A percentile compares a stretch with the other conserved stretches of the same genome.
These are phyloP conservation scores for Acanthis flammea DNA, from an alignment of 2,797 vertebrate species.

Conservation along the genomic window DNA sequence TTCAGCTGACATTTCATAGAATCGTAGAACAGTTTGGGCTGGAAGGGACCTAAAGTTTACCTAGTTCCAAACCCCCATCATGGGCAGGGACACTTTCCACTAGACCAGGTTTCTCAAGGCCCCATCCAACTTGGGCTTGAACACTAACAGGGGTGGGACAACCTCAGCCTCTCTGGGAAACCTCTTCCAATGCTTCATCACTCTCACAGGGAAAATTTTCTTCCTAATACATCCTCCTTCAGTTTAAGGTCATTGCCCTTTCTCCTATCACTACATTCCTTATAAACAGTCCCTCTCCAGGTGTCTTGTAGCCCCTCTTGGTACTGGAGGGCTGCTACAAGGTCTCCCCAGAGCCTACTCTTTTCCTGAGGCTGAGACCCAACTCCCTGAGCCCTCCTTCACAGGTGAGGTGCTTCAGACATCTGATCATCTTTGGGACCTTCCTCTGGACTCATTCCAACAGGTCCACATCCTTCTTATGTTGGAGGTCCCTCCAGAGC, in stretches of 20 bases:
- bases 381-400: background rate
- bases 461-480: background rate
- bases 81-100: background rate
- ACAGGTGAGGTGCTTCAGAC: background rate
- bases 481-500: background rate
- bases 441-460: background rate
- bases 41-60: background rate
- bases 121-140: background rate
- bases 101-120: background rate
- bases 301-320: background rate
- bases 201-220: fast-evolving
- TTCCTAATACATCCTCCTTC: background rate
- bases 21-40: background rate
- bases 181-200: background rate
- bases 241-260: background rate
- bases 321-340: background rate
- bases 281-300: background rate
- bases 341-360: background rate
- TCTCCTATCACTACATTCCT: background rate
- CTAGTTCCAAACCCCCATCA: fast-evolving
- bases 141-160: too few species aligned
- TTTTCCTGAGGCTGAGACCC: background rate
- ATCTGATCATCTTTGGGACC: background rate
- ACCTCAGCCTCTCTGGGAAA: background rate
- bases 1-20: background rate